Evolutionary conservation across 2,797 vertebrate genomes (phyloP).

Genomic region (Urosaurus nigricauda): DNA sequence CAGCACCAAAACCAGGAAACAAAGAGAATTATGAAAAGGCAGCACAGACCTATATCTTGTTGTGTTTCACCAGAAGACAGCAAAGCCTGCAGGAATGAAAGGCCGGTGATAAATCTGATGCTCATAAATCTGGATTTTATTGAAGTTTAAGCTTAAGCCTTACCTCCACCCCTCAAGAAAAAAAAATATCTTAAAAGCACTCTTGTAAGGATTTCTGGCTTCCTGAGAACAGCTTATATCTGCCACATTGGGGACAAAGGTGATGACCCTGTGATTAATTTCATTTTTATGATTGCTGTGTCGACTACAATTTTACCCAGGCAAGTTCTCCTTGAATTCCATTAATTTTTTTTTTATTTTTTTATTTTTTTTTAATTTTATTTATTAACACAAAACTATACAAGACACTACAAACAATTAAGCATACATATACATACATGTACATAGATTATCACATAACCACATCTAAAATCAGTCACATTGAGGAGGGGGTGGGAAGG

Average conservation of each 20-base stretch:
- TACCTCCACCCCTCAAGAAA: conserved; percentile 39
- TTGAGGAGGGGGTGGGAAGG: no score
- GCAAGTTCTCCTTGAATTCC: conserved; percentile 22
- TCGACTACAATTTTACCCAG: conserved; percentile 36
- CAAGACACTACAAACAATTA: no score
- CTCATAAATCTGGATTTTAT: conserved; percentile 75
- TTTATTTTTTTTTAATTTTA: no score
- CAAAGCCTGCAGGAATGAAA: conserved; percentile 65
- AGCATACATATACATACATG: no score
- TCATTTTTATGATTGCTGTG: conserved; percentile 13
- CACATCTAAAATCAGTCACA: no score
- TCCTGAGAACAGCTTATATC: background rate
- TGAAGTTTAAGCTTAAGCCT: conserved; percentile 72
- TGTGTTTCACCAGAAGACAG: conserved; percentile 8
- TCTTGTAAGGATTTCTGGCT: conserved; percentile 39
- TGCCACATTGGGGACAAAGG: conserved; percentile 22
- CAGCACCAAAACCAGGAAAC: background rate
- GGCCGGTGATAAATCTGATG: conserved; percentile 72
- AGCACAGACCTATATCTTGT: background rate
- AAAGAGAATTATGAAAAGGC: conserved; percentile 52
- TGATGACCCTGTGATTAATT: background rate
- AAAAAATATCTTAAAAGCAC: conserved; percentile 41
- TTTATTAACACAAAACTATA: no score
- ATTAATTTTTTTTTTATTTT: no score
- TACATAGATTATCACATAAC: no score